Conservation (phyloP, 2,113 vertebrate species). For the Agelaius tricolor region DNA sequence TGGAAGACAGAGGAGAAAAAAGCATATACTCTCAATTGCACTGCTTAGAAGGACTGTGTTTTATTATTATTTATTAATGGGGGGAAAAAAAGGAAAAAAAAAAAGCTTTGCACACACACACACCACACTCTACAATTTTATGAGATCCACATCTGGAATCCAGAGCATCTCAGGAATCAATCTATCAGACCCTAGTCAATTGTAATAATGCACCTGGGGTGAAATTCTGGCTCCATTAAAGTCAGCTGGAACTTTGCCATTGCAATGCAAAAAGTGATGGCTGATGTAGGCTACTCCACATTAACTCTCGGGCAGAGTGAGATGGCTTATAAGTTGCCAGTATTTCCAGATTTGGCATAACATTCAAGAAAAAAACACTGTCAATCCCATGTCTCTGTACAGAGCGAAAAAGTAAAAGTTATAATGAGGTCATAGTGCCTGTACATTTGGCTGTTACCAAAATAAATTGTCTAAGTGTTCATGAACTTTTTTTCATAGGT, state of each 20-base stretch:
- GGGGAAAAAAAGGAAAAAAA: accelerated
- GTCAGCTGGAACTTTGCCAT: constrained; percentile 55
- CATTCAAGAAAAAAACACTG: not conserved
- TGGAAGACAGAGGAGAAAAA: not conserved
- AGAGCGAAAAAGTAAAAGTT: constrained; percentile 23
- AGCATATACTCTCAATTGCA: not conserved
- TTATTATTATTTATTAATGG: constrained; percentile 42
- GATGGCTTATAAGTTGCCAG: not conserved
- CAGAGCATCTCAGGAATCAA: constrained; percentile 70
- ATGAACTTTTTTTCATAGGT: constrained; percentile 20
- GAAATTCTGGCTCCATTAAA: constrained; percentile 63
- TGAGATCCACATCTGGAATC: constrained; percentile 68
- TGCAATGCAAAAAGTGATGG: constrained; percentile 54
- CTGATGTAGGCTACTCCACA: constrained; percentile 43
- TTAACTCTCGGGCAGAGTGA: constrained; percentile 14
- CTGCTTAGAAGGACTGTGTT: not conserved
- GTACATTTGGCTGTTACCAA: not conserved
- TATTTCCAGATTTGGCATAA: constrained; percentile 42
- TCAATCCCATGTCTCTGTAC: not conserved
- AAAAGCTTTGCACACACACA: not conserved
- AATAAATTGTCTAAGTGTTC: constrained; percentile 14
- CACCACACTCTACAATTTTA: constrained; percentile 24
- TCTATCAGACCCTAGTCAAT: constrained; percentile 65
- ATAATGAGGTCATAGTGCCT: constrained; percentile 12
- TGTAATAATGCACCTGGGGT: constrained; percentile 66